Base-by-base conservation (phyloP, 2,888 invertebrate species). In the Trissonchulus sp. region DNA sequence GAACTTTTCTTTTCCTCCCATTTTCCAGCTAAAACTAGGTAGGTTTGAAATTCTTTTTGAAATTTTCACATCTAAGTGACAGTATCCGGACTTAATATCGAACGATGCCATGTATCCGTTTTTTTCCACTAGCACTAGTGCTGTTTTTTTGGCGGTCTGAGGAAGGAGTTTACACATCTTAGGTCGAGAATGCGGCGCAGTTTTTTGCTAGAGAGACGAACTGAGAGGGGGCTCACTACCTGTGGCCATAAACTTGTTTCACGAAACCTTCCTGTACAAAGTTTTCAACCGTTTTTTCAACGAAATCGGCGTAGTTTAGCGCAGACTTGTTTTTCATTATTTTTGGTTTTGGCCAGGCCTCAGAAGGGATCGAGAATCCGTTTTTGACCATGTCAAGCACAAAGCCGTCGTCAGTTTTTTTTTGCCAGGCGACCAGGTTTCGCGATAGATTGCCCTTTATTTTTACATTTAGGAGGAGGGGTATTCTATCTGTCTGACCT, bases 51-150 rank as follows among this genome's bases (percentile, higher is more conserved):
- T 23, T 8, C 48, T 48, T 48, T 48, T 48, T 48, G n/a, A n/a
- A n/a, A n/a, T n/a, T 15, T 65, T 28, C 3, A 65, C 65, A 65
- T 65, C 65, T 34, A 65, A 65, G 30, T 65, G 65, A 34, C n/a
- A 65, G 30, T 65, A 65, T 15, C 65, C 65, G 15, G 65, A 65
- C 30, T 65, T 65, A 34, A 65, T 65, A 28, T 65, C 65, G 30
- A 65, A 65, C 3, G 31, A 31, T 15, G 30, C 30, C 65, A 65
- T 65, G 65, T 65, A 65, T 31, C 65, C 65, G 34, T 28, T 28
- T 8, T 8, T 8, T 28, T 28, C 30, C 8, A 65, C 65, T 18
- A 65, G 34, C 8, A 28, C 3, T 8, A 65, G 65, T 8, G 34
- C 65, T 28, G 30, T 28, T 15, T 15, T 34, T 65, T 65, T 15